Evolutionary conservation across 2,113 vertebrate genomes (phyloP).

Genomic region (Vimba vimba): DNA sequence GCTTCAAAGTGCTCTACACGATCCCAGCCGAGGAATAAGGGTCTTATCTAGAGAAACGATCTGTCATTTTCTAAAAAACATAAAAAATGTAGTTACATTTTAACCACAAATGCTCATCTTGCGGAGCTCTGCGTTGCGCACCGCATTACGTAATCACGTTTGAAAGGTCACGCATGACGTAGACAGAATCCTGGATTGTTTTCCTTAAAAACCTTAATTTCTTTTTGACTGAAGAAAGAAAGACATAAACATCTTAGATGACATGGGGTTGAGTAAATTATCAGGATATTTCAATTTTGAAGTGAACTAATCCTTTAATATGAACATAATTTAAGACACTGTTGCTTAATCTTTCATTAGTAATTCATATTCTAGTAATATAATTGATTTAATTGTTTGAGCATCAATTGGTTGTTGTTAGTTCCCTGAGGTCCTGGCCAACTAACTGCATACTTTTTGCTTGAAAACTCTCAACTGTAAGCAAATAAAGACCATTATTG

Average conservation of each 20-base stretch:
- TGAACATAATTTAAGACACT: background rate
- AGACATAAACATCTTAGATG: too few species aligned
- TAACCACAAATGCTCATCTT: too few species aligned
- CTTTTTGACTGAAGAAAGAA: too few species aligned
- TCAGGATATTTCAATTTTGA: too few species aligned
- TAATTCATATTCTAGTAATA: background rate
- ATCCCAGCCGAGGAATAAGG: background rate
- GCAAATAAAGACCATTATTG: constrained; percentile 23
- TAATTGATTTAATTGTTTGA: background rate
- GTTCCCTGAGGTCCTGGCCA: constrained; percentile 17
- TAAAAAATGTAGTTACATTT: too few species aligned
- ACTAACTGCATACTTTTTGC: constrained; percentile 43
- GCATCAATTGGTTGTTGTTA: background rate
- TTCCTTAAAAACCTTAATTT: too few species aligned
- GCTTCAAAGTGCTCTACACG: too few species aligned
- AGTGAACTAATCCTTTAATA: too few species aligned
- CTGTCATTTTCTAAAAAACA: background rate
- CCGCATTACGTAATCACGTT: background rate
- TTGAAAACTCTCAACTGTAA: constrained; percentile 10
- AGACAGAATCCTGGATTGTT: background rate
- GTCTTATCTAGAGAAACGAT: background rate
- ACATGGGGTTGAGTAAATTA: too few species aligned
- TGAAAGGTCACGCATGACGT: background rate
- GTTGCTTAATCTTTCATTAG: background rate
- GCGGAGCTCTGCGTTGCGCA: too few species aligned